Percentiles rank a stretch among this genome's conserved stretches.
phyloP scores from a whole-genome alignment of 2,113 vertebrate species.

The Gorsachius goisagi region DNA sequence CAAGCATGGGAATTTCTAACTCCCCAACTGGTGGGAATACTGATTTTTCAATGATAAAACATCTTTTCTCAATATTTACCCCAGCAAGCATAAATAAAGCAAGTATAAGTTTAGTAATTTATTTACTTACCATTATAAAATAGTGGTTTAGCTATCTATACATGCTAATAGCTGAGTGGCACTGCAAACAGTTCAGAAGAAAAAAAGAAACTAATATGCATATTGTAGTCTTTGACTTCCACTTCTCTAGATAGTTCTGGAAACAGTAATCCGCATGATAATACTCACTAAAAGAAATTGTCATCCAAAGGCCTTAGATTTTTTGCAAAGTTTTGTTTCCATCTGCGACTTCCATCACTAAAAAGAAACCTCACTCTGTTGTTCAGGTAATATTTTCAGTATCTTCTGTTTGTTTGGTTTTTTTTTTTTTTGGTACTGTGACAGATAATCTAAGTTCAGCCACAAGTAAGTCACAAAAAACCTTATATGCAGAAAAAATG shows the following conservation, averaged over 20 bases:
- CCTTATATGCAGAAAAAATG: neutral
- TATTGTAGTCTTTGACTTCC: neutral
- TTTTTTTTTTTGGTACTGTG: neutral
- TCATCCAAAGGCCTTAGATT: neutral
- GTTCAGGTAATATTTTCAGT: neutral
- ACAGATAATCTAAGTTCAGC: neutral
- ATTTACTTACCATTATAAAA: neutral
- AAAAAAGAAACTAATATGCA: neutral
- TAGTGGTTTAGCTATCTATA: neutral
- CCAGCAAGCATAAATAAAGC: neutral
- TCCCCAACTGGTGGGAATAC: neutral
- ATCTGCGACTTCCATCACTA: neutral
- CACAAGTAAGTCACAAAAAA: neutral
- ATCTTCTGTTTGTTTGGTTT: neutral
- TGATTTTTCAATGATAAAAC: neutral
- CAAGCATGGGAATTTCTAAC: neutral
- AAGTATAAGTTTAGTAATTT: neutral
- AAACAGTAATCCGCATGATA: neutral
- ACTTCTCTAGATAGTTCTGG: neutral
- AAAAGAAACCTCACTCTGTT: neutral
- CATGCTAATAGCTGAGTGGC: neutral
- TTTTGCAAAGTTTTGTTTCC: neutral
- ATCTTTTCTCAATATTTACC: neutral
- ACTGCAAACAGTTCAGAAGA: neutral
- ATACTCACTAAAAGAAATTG: neutral